Base-by-base conservation (phyloP, 2,888 invertebrate genomes). In the Ectemnius cavifrons region DNA sequence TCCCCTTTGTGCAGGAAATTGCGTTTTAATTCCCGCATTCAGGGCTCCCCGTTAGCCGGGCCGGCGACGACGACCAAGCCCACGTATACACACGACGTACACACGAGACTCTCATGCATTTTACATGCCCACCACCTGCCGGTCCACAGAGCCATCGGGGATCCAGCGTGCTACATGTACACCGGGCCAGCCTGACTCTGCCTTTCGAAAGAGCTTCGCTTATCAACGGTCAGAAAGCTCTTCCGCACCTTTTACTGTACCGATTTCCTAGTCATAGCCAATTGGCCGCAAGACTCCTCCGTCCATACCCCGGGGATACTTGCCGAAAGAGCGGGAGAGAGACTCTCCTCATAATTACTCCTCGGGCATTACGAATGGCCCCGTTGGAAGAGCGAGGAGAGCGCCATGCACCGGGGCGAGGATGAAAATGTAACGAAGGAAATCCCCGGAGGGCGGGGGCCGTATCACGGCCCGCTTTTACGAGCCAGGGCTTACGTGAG, bases 1-100 rank as follows among this genome's bases (percentile, higher is more conserved):
- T 88, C 88, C 86, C 88, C 88, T 90, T 90, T 90, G 90, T 90
- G 84, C 82, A 84, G 87, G 85, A 89, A 90, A 90, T 90, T 90
- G 90, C 90, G 90, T 90, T 90, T 90, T 90, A 90, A 90, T 90
- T 90, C 89, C 84, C 85, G 86, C 87, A 88, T 89, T 90, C 89
- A 89, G 84, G 80, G 65, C 46, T 61, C 85, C 84, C 83, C 80
- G 82, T 82, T 86, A 84, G 37, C 84, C 84, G 83, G 80, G 74
- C 37, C 79, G 75, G 73, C 74, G 69, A 78, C 77, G 73, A 37
- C 11, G 37, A 37, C 37, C 37, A 37, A 37, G 8, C 37, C 37
- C 81, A 80, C 82, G 84, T 84, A 81, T 83, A 87, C 85, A 37
- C 37, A 82, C 76, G 77, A 78, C 81, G 80, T 81, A 85, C 85